Base-by-base conservation (phyloP, 1,140 invertebrate genomes). In the Panulirus ornatus region DNA sequence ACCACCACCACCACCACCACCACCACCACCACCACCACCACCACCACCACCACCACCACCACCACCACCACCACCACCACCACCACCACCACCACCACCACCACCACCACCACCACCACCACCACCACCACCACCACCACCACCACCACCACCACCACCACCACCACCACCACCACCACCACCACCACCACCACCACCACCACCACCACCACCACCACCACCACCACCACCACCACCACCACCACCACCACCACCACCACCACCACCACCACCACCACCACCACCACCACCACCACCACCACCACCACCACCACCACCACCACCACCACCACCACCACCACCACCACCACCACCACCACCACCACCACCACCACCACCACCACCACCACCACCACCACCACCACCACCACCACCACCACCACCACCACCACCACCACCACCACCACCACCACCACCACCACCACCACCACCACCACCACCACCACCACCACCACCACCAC, bases 51-150 rank as follows among this genome's bases (percentile, higher is more conserved):
- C 38, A 76, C 30, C 38, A n/a, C 66, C 58, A 42, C 22, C 22
- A 27, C 27, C 83, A 38, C 42, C 63, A n/a, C 58, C 66, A 27
- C 63, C 66, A 44, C 83, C 40, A 22, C 42, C 83, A 22, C 83
- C 42, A 36, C 66, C 40, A 44, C 44, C 40, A 27, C 16, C 38
- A 11, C 5, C 16, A 2, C 19, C 63, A 66, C 22, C 63, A 8
- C 63, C 6, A 6, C 63, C 30, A 66, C 63, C 63, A 5, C 6
- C 63, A 5, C 30, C 36, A 11, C n/a, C 11, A 11, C 40, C 36
- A 11, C 40, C 36, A 42, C 73, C 73, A 27, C 38, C 14, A 8
- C 38, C 34, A n/a, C 79, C 79, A 58, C 47, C 54, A 16, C 22
- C 14, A 9, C 27, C 36, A 27, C 51, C 78, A 40, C 78, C 42